Evolutionary conservation across 2,888 invertebrate genomes (phyloP).

Genomic region (Polydesmus complanatus): DNA sequence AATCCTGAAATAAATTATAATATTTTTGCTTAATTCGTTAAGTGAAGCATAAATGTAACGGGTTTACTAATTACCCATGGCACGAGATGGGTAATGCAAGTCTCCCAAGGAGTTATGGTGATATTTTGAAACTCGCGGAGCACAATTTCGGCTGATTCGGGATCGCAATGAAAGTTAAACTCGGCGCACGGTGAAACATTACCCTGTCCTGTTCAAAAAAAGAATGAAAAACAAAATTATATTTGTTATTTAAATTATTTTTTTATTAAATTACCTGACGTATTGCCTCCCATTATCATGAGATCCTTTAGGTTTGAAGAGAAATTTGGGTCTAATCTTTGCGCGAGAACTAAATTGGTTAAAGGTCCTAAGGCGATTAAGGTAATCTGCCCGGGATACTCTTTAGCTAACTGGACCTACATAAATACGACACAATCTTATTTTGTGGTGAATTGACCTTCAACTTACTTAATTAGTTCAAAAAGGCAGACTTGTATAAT

Average conservation of each 20-base stretch:
- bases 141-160: conserved; percentile 61
- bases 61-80: conserved; percentile 33
- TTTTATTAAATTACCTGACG: neutral
- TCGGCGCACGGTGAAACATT: conserved; percentile 50
- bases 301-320: conserved; percentile 4
- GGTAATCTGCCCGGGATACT: neutral
- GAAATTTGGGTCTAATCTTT: neutral
- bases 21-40: too few species aligned
- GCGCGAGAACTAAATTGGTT: conserved; percentile 8
- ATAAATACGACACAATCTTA: neutral
- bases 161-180: conserved; percentile 62
- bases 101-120: conserved; percentile 55
- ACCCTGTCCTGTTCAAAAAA: conserved; percentile 37
- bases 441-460: neutral
- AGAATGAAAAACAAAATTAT: too few species aligned
- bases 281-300: conserved; percentile 10
- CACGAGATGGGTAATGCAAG: conserved; percentile 36
- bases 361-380: conserved; percentile 4
- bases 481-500: neutral
- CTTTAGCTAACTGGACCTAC: neutral
- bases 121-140: conserved; percentile 43
- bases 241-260: too few species aligned
- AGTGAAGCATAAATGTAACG: too few species aligned
- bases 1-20: too few species aligned
- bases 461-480: neutral